Evolutionary conservation across 2,888 invertebrate genomes (phyloP).

Genomic region (Augochlorella aurata): DNA sequence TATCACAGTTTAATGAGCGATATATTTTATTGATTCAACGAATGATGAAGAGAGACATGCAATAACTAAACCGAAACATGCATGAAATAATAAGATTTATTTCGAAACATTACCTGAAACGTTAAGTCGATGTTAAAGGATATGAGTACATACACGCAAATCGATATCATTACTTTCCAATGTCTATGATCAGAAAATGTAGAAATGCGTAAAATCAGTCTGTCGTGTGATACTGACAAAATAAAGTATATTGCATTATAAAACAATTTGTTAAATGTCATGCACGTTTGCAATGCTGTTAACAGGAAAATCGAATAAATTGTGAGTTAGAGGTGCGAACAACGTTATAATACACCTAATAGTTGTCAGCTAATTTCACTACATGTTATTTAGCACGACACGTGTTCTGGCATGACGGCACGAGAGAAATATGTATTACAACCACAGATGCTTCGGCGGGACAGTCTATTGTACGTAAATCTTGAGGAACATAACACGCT

Average conservation of each 20-base stretch:
- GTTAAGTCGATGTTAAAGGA: too few relatives aligned
- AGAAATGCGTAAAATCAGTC: not conserved
- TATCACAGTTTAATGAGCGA: too few relatives aligned
- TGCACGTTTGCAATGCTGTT: not conserved
- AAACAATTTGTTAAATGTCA: not conserved
- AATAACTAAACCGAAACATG: too few relatives aligned
- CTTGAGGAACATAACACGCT: slow-evolving; percentile 8
- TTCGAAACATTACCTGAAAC: too few relatives aligned
- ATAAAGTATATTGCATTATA: not conserved
- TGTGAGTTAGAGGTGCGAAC: not conserved
- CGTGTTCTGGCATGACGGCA: slow-evolving; percentile 8
- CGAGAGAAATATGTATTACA: slow-evolving; percentile 1
- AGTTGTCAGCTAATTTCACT: not conserved
- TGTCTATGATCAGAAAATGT: not conserved
- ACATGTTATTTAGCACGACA: slow-evolving; percentile 4
- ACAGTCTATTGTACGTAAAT: slow-evolving; percentile 39
- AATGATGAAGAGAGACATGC: too few relatives aligned
- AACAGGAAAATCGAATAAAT: not conserved
- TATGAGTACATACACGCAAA: not conserved
- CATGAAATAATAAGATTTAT: too few relatives aligned
- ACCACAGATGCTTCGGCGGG: not conserved
- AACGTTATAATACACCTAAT: not conserved
- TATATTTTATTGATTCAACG: too few relatives aligned
- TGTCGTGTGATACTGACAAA: not conserved
- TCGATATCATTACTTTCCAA: not conserved